Conservation (phyloP, 2,888 invertebrate genomes). For the Plebejus argus region DNA sequence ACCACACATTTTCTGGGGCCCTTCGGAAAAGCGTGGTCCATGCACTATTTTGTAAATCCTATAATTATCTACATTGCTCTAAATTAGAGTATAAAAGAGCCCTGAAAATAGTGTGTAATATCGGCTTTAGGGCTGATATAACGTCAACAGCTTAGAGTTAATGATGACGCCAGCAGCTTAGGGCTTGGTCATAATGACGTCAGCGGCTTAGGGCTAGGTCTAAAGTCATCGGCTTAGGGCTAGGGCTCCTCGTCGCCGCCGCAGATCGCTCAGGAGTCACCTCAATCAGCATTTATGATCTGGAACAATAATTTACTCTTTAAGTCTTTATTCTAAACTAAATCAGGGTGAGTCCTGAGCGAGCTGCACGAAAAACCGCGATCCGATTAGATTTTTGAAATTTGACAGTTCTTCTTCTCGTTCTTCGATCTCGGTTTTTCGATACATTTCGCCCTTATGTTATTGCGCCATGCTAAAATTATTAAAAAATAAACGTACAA, state of each 20-base stretch:
- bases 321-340: slow-evolving; percentile 51
- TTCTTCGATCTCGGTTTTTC: slow-evolving; percentile 19
- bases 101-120: background rate
- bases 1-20: background rate
- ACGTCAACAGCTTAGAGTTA: background rate
- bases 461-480: slow-evolving; percentile 11
- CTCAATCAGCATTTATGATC: slow-evolving; percentile 77
- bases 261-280: slow-evolving; percentile 76
- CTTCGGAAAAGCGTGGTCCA: too few relatives aligned
- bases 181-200: background rate
- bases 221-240: background rate
- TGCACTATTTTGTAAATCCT: too few relatives aligned
- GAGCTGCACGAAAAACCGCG: slow-evolving; percentile 60
- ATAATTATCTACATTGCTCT: too few relatives aligned
- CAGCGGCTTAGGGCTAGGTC: background rate
- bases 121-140: background rate
- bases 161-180: background rate
- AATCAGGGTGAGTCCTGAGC: slow-evolving; percentile 61
- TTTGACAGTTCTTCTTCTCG: slow-evolving; percentile 24
- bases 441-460: background rate
- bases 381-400: slow-evolving; percentile 1
- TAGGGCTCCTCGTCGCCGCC: slow-evolving; percentile 41
- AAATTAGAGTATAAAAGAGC: too few relatives aligned
- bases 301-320: slow-evolving; percentile 77
- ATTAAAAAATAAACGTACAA: background rate